Base-by-base conservation (phyloP, 2,113 vertebrate species). In the Calcarius ornatus region DNA sequence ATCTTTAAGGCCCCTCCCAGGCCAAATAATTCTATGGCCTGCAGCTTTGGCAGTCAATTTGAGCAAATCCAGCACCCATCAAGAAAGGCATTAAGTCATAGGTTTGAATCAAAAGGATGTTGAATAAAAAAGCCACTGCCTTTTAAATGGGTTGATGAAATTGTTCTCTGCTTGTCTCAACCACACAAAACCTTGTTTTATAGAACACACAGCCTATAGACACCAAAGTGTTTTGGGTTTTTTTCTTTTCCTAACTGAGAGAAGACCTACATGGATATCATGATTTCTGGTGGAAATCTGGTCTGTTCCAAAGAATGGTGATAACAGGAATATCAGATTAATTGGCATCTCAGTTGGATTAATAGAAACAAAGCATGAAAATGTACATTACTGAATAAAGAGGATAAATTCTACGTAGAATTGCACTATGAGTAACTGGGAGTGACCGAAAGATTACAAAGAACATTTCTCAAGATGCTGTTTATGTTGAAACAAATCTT, bases 271-370 rank as follows among this genome's bases (percentile, higher is more conserved):
- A 57, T 25, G 9, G 15, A 61, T 51, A 33, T 56, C 53, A 87
- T 42, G 63, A 72, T 88, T 89, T 87, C 65, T 81, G 54, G 54
- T 65, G 40, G 33, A 69, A 91, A 81, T 85, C 59, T 95, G 78
- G 11, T 73, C 73, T 92, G 37, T 85, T 90, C 87, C 91, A 94
- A 90, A 88, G 59, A 8, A 21, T 21, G 20, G n/a, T 80, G 84
- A 66, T 82, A 92, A 88, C 47, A 69, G 59, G 50, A 97, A 90
- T 43, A 85, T 12, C 66, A 88, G 53, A 83, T 80, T 85, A 81
- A 91, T 43, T 27, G 59, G 10, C 15, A 69, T 54, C 59, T 71
- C 70, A 42, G 37, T 3, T 53, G 50, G 86, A 92, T 77, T 91
- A 56, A 80, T 79, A 66, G 85, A 57, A 95, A 80, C n/a, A 89